phyloP scores from a whole-genome alignment of 2,888 invertebrate species.

The Didymodactylos carnosus region DNA sequence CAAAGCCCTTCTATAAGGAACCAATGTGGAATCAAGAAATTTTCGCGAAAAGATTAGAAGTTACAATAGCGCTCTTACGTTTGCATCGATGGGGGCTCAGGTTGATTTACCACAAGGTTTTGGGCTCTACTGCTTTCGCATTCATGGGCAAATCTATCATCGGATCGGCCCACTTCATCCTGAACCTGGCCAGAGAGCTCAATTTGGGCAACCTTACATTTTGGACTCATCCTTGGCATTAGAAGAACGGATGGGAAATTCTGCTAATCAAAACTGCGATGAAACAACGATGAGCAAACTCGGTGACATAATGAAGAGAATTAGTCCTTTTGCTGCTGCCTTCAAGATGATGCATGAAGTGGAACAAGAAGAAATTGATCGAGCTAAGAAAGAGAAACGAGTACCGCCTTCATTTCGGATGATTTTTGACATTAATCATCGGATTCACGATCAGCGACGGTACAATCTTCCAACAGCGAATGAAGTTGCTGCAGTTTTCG shows the following conservation, averaged over 20 bases:
- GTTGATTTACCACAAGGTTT: neutral
- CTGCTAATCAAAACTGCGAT: slow-evolving; percentile 5
- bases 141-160: slow-evolving; percentile 20
- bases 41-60: slow-evolving; percentile 15
- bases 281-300: slow-evolving; percentile 9
- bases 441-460: neutral
- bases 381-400: neutral
- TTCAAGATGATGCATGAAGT: neutral
- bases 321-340: slow-evolving; percentile 15
- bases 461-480: neutral
- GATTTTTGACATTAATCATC: neutral
- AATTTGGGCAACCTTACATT: slow-evolving; percentile 16
- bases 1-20: neutral
- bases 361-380: neutral
- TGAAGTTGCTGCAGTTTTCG: neutral
- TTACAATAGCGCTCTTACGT: slow-evolving; percentile 17
- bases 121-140: slow-evolving; percentile 16
- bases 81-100: slow-evolving; percentile 18
- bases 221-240: slow-evolving; percentile 16
- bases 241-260: slow-evolving; percentile 12
- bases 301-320: neutral
- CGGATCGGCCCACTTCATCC: slow-evolving; percentile 15
- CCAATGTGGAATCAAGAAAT: slow-evolving; percentile 5
- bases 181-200: neutral
- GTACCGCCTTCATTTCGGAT: neutral